phyloP scores from a whole-genome alignment of 2,797 vertebrate species.

The Gallinago stenura region DNA sequence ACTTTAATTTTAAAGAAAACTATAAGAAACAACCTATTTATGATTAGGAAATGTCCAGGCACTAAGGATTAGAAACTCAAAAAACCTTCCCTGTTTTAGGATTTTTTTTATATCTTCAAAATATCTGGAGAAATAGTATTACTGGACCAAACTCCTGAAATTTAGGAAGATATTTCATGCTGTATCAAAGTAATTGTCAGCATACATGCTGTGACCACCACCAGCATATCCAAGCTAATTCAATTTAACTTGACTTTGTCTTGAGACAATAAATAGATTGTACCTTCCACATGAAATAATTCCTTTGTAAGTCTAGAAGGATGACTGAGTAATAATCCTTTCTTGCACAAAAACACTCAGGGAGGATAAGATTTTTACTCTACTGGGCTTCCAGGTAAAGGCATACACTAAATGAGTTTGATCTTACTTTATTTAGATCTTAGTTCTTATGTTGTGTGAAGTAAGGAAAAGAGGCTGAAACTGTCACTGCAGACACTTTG shows the following conservation, averaged over 20 bases:
- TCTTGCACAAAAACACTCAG: neutral
- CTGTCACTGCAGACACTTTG: neutral
- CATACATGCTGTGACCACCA: neutral
- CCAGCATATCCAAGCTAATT: neutral
- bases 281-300: neutral
- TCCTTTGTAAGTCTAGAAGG: neutral
- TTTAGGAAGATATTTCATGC: neutral
- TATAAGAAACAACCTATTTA: neutral
- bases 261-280: neutral
- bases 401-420: neutral
- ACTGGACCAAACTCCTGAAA: neutral
- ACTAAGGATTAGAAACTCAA: neutral
- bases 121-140: neutral
- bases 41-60: neutral
- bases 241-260: neutral
- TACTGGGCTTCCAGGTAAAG: neutral
- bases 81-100: fast-evolving
- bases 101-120: neutral
- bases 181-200: neutral
- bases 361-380: neutral
- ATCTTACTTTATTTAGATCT: neutral
- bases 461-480: neutral
- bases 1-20: neutral
- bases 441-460: neutral
- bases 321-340: neutral